A percentile compares a stretch with the other conserved stretches of the same genome.
phyloP scores from a whole-genome alignment of 2,113 vertebrate genomes.

The Corythaeola cristata region DNA sequence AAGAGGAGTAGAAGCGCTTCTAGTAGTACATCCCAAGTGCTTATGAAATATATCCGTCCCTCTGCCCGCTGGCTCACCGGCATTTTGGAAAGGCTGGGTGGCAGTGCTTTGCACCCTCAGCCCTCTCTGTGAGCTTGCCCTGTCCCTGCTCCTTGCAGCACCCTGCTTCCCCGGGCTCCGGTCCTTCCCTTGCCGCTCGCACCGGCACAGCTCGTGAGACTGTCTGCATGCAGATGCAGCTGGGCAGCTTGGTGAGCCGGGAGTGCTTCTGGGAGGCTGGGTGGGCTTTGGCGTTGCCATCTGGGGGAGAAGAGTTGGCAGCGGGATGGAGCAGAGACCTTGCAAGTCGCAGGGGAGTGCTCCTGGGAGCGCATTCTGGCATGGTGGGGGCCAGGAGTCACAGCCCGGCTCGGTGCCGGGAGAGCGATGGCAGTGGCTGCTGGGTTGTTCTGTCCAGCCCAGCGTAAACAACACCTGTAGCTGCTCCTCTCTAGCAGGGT shows the following conservation, averaged over 20 bases:
- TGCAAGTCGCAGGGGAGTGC: not conserved
- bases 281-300: not conserved
- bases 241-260: not conserved
- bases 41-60: not conserved
- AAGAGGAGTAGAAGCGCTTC: not conserved
- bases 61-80: fast-evolving
- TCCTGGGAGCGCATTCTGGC: fast-evolving
- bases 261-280: not conserved
- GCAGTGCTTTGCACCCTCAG: fast-evolving
- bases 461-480: not conserved
- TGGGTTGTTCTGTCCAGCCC: not conserved
- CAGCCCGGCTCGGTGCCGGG: not conserved
- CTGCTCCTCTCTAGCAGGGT: not conserved
- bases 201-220: fast-evolving
- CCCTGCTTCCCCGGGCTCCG: not conserved
- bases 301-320: fast-evolving
- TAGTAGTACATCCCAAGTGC: not conserved
- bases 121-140: fast-evolving
- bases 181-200: not conserved
- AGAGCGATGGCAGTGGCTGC: not conserved
- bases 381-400: fast-evolving
- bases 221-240: not conserved
- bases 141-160: not conserved
- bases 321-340: not conserved
- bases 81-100: not conserved